Conservation (phyloP, 2,113 vertebrate genomes). For the Thryonomys swinderianus region DNA sequence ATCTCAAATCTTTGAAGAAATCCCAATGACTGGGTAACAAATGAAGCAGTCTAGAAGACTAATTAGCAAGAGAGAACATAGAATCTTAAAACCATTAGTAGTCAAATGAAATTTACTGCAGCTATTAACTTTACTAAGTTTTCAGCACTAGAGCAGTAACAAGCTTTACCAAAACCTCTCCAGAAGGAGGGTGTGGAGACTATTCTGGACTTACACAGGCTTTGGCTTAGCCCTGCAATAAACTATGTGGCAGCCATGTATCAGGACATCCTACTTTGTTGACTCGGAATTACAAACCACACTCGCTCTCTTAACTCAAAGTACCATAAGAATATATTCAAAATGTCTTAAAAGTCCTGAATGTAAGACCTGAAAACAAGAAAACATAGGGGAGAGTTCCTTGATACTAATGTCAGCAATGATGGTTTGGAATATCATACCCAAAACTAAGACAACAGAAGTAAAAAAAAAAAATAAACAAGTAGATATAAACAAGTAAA, state of each 20-base stretch:
- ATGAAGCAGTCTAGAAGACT: not conserved
- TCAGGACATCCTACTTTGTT: not conserved
- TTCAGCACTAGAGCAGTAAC: not conserved
- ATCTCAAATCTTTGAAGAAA: not conserved
- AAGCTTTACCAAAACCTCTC: not conserved
- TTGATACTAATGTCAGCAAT: not conserved
- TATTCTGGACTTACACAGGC: not conserved
- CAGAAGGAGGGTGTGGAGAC: not conserved
- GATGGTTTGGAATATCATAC: not conserved
- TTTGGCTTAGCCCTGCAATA: not conserved
- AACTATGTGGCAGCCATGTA: not conserved
- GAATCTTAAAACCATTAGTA: not conserved
- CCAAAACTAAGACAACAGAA: not conserved
- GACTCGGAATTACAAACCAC: not conserved
- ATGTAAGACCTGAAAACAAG: not conserved
- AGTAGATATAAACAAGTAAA: not conserved
- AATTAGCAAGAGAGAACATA: not conserved
- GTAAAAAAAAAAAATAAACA: not conserved
- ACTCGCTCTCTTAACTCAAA: not conserved
- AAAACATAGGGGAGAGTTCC: not conserved
- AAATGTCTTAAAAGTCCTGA: not conserved
- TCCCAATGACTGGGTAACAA: not conserved
- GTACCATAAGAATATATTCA: not conserved
- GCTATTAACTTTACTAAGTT: not conserved
- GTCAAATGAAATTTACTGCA: not conserved